Conservation (phyloP, 2,113 vertebrate species). For the Passer domesticus region DNA sequence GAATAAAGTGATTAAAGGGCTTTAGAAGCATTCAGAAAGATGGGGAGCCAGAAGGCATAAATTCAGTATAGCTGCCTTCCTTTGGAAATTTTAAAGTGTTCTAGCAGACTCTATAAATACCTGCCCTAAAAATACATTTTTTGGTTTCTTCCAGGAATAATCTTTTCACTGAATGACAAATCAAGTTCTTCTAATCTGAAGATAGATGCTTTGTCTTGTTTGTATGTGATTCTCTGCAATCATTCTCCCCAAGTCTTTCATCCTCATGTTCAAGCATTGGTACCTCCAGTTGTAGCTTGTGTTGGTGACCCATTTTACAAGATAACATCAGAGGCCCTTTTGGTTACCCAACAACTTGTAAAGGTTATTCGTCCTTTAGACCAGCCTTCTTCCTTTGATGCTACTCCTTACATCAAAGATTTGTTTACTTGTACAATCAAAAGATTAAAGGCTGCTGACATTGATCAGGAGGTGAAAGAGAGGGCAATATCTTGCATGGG, state of each 20-base stretch:
- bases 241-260: constrained; percentile 97
- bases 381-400: constrained; percentile 89
- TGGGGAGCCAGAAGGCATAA: neutral
- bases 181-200: constrained; percentile 98
- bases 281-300: constrained; percentile 94
- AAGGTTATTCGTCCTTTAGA: constrained; percentile 96
- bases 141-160: constrained; percentile 84
- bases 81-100: neutral
- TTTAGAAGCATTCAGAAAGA: neutral
- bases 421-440: constrained; percentile 95
- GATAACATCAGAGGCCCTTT: constrained; percentile 96
- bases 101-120: neutral
- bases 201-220: constrained; percentile 94
- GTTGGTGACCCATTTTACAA: constrained; percentile 99
- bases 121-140: neutral
- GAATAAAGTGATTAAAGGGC: neutral
- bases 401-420: constrained; percentile 93
- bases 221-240: constrained; percentile 95
- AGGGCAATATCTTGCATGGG: constrained; percentile 98
- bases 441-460: constrained; percentile 95
- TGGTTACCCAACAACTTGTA: constrained; percentile 97
- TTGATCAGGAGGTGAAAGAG: constrained; percentile 98
- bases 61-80: neutral
- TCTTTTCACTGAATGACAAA: constrained; percentile 98
- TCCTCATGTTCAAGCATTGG: constrained; percentile 92